These are phyloP conservation scores for Acrossocheilus fasciatus DNA, from an alignment of 2,797 vertebrate genomes.

Conservation along the genomic window DNA sequence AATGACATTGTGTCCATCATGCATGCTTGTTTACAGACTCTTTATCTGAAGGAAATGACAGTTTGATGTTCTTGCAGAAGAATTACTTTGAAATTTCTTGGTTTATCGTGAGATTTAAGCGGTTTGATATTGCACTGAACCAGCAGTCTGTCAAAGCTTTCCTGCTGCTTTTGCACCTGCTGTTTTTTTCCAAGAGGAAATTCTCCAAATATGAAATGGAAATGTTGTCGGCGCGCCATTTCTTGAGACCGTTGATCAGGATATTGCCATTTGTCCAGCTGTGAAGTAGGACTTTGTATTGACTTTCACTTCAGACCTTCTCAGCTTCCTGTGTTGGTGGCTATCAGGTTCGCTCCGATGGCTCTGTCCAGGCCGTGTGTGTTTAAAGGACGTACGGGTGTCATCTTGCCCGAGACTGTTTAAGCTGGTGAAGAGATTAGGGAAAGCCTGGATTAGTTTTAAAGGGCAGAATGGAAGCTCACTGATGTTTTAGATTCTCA, in stretches of 20 bases:
- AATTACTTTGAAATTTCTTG: neutral
- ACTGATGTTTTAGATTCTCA: neutral
- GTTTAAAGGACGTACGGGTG: slow-evolving; percentile 13
- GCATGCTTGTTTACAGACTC: neutral
- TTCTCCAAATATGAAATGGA: neutral
- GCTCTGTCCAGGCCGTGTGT: neutral
- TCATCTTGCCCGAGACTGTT: slow-evolving; percentile 27
- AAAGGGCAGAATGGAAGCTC: slow-evolving; percentile 36
- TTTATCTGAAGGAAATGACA: neutral
- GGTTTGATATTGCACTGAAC: neutral
- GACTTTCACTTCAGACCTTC: neutral
- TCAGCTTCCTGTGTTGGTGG: slow-evolving; percentile 5
- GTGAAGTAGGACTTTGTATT: slow-evolving; percentile 39
- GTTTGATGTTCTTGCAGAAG: neutral
- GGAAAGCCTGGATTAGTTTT: slow-evolving; percentile 27
- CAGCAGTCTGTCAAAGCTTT: neutral
- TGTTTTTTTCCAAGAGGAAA: slow-evolving; percentile 1
- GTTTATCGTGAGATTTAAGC: slow-evolving; percentile 1
- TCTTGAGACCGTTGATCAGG: slow-evolving; percentile 1
- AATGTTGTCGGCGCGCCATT: neutral
- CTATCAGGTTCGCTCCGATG: neutral
- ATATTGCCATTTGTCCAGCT: slow-evolving; percentile 13
- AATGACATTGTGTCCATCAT: neutral
- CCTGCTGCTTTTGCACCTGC: neutral
- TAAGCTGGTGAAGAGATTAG: slow-evolving; percentile 32